A percentile compares a stretch with the other conserved stretches of the same genome.
Evolutionary conservation across 2,797 vertebrate species (phyloP).

Genomic region (Parotocinclus haroldoi): DNA sequence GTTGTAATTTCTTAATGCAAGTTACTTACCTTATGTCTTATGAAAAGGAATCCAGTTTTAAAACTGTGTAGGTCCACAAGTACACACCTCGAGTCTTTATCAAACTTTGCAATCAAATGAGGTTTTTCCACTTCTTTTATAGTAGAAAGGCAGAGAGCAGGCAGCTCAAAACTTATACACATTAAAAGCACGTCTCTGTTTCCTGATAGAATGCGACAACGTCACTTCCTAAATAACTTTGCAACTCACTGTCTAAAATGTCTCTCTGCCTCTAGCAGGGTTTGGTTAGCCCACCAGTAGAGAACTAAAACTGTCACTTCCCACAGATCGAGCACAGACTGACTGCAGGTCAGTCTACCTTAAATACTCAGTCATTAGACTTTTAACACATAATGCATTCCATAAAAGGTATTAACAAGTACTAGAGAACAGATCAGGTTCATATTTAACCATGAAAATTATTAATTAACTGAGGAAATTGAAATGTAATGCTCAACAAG

Average conservation of each 20-base stretch:
- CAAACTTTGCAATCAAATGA: neutral
- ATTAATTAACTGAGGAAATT: too few relatives aligned
- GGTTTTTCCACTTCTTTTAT: neutral
- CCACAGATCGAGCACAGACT: neutral
- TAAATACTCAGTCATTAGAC: too few relatives aligned
- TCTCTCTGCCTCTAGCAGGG: constrained; percentile 15
- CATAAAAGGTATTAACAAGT: too few relatives aligned
- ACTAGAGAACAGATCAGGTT: too few relatives aligned
- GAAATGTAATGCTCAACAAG: too few relatives aligned
- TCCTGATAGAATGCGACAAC: constrained; percentile 69
- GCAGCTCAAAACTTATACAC: constrained; percentile 38
- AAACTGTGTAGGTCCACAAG: neutral
- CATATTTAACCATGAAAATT: too few relatives aligned
- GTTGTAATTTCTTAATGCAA: neutral
- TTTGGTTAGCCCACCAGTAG: too few relatives aligned
- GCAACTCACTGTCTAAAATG: constrained; percentile 20
- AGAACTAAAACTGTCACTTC: constrained; percentile 13
- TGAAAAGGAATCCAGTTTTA: constrained; percentile 1
- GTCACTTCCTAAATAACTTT: constrained; percentile 73
- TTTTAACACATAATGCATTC: too few relatives aligned
- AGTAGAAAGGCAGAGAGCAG: constrained; percentile 2
- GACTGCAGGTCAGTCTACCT: too few relatives aligned
- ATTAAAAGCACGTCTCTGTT: constrained; percentile 71
- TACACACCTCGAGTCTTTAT: neutral
- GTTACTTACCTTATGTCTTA: constrained; percentile 21